Percentiles rank a stretch among this genome's conserved stretches.
Evolutionary conservation across 2,888 invertebrate genomes (phyloP).

Genomic region (Mantis religiosa): DNA sequence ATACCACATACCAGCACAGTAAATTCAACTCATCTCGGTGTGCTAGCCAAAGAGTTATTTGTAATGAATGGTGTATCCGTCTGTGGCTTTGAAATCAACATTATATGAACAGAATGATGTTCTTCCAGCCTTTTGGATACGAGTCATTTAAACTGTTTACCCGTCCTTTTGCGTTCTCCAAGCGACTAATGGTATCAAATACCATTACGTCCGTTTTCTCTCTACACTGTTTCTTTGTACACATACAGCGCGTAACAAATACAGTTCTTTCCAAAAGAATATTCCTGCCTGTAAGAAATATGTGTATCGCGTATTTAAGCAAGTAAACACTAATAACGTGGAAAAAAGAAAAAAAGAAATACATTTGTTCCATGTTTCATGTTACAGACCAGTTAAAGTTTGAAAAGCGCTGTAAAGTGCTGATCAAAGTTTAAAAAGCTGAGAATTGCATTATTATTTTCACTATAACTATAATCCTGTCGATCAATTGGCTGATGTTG

Average conservation of each 20-base stretch:
- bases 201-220: background rate
- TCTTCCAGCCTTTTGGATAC: background rate
- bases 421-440: too few species aligned
- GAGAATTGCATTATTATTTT: too few species aligned
- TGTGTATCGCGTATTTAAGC: too few species aligned
- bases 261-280: too few species aligned
- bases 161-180: background rate
- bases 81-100: background rate
- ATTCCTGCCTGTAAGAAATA: too few species aligned
- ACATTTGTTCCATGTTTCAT: too few species aligned
- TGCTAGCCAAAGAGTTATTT: background rate
- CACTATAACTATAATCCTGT: too few species aligned
- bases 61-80: background rate
- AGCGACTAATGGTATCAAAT: background rate
- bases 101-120: background rate
- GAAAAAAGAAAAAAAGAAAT: too few species aligned
- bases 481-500: too few species aligned
- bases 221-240: background rate
- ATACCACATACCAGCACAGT: background rate
- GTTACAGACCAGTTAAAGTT: too few species aligned
- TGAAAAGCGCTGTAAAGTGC: too few species aligned
- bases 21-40: background rate
- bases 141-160: background rate
- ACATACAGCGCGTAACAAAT: background rate
- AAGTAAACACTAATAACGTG: too few species aligned